These are phyloP conservation scores for Cecidostiba fungosa DNA, from an alignment of 2,888 invertebrate genomes.

Conservation along the genomic window DNA sequence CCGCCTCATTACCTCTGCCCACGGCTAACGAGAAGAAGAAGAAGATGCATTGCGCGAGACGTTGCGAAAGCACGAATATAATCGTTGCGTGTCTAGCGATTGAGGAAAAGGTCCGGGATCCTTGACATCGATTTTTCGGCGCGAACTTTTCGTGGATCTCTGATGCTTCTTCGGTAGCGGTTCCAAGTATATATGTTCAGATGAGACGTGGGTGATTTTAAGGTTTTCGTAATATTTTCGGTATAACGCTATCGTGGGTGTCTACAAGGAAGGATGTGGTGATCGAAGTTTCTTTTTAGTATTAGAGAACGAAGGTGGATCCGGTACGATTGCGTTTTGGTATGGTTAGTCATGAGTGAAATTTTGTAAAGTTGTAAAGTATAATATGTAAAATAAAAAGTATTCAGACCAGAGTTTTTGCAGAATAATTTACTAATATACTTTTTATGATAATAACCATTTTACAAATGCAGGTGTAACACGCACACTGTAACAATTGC, in stretches of 20 bases:
- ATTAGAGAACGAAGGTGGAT: not conserved
- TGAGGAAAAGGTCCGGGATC: conserved; percentile 17
- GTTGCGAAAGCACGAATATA: not conserved
- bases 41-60: not conserved
- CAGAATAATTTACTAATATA: not conserved
- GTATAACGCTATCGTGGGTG: not conserved
- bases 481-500: not conserved
- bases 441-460: not conserved
- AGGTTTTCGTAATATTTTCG: not conserved
- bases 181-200: not conserved
- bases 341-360: not conserved
- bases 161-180: not conserved
- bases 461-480: not conserved
- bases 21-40: not conserved
- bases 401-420: too few relatives aligned
- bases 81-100: conserved; percentile 7
- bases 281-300: not conserved
- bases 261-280: not conserved
- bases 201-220: not conserved
- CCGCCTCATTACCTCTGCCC: not conserved
- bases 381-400: too few relatives aligned
- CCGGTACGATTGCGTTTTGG: not conserved
- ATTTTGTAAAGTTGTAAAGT: too few relatives aligned
- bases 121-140: conserved; percentile 48
- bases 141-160: not conserved